phyloP scores from a whole-genome alignment of 2,113 vertebrate species.

The rat (Rattus norvegicus) region GRCr8 NC_086039.1:41959001-41959500 shows the following conservation, averaged over 20 bases:
- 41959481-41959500: not conserved
- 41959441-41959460: not conserved
- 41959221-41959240: not conserved
- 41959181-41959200: too few species aligned
- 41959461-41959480: not conserved
- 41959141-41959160: too few species aligned
- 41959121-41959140: too few species aligned
- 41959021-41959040: not conserved
- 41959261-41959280: not conserved
- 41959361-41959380: not conserved
- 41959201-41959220: too few species aligned
- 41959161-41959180: too few species aligned
- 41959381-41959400: not conserved
- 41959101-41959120: too few species aligned
- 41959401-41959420: slow-evolving; percentile 9
- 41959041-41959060: too few species aligned
- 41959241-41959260: not conserved
- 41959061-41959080: too few species aligned
- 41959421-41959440: slow-evolving; percentile 39
- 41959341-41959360: not conserved
- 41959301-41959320: not conserved
- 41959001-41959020: not conserved
- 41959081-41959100: too few species aligned
- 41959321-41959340: not conserved
- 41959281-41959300: not conserved